Evolutionary conservation across 2,888 invertebrate genomes (phyloP), one percentile per base, ranked within the genome.

Genomic region (Luffia ferchaultella): DNA sequence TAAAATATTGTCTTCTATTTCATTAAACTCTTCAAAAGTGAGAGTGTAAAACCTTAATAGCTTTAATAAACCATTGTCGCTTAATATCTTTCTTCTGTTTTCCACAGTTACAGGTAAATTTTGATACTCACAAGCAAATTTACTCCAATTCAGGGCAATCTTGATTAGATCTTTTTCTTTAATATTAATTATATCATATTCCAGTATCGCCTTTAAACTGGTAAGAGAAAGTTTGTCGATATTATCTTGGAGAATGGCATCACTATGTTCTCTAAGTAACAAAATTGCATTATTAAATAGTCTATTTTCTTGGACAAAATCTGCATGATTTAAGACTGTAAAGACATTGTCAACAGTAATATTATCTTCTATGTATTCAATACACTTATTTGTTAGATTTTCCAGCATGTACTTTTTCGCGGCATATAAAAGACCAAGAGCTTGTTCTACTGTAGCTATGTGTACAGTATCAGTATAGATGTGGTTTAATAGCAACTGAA

Each of bases 341-440:
- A 87, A 73, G 15, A 88, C 85, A 76, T 86, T 88, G 55, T 80
- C 83, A 57, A 88, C 78, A 63, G 80, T 85, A 41, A 88, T 68
- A 62, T 87, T 85, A 47, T 75, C 70, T 59, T 78, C 66, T 50
- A 90, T 82, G 59, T 85, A 87, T 49, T 74, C 63, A 52, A 85
- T 67, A 62, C 88, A 89, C 50, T 75, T 61, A 42, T 82, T 72
- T 52, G 70, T 70, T 45, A 88, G 68, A 59, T 83, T 76, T 53
- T 85, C 82, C 42, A 90, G 62, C 61, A 90, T 72, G 67, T 90
- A 90, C 68, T 89, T 90, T 60, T 87, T 86, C 20, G 88, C 85
- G n/a, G 87, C 86, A 73, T 89, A 89, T 46, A 88, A 69, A 53
- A 89, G 66, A 58, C 85, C 85, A 80, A 87, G 88, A 40, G 89